A percentile compares a stretch with the other conserved stretches of the same genome.
Conservation (phyloP, 2,797 vertebrate species). For the Calcarius lapponicus region DNA sequence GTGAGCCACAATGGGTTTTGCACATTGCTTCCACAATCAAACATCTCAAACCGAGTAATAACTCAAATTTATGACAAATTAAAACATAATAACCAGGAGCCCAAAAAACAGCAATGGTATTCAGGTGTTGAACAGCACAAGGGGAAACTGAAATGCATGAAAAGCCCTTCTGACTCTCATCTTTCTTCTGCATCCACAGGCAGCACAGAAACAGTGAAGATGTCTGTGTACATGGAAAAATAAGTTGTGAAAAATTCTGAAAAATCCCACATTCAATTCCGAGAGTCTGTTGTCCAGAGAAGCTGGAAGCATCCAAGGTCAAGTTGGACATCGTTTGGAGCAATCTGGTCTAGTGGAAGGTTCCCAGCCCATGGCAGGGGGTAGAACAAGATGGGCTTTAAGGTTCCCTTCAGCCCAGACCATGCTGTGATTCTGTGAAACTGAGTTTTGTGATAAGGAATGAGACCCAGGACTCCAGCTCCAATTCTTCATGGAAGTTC, state of each 20-base stretch:
- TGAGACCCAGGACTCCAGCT: not conserved
- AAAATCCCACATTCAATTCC: not conserved
- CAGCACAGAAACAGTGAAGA: not conserved
- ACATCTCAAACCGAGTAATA: not conserved
- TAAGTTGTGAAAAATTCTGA: not conserved
- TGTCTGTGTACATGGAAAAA: not conserved
- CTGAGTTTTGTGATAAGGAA: not conserved
- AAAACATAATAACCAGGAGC: not conserved
- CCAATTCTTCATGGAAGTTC: not conserved
- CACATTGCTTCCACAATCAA: not conserved
- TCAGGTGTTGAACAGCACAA: not conserved
- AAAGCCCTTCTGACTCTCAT: not conserved
- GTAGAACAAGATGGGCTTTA: fast-evolving
- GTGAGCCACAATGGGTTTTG: not conserved
- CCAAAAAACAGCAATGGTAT: not conserved
- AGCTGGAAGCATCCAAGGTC: not conserved
- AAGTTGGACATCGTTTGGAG: not conserved
- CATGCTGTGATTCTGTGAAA: not conserved
- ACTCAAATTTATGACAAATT: not conserved
- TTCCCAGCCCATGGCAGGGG: not conserved
- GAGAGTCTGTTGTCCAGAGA: fast-evolving
- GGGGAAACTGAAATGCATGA: not conserved
- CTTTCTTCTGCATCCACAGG: not conserved
- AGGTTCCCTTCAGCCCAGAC: not conserved
- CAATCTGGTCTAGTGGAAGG: fast-evolving